Conservation (phyloP, 1,140 invertebrate genomes). For the Aphelinus certus region DNA sequence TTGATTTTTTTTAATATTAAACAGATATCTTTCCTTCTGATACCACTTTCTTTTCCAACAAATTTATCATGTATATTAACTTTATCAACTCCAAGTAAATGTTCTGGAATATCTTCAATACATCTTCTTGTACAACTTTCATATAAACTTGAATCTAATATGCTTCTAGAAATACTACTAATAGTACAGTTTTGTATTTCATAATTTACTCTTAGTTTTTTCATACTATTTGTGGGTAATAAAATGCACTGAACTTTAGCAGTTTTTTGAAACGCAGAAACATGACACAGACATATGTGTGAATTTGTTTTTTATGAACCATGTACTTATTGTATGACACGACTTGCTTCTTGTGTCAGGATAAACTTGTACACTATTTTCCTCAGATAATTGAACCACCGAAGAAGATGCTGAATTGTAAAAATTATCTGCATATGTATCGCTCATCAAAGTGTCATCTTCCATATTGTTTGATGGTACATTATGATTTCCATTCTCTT, state of each 20-base stretch:
- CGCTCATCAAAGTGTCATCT: neutral
- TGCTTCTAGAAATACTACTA: neutral
- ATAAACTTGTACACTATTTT: neutral
- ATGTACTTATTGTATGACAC: neutral
- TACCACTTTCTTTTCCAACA: neutral
- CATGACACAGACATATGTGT: neutral
- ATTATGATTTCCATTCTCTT: neutral
- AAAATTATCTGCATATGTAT: neutral
- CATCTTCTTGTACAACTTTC: too few relatives aligned
- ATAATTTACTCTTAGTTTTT: neutral
- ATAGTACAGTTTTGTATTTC: neutral
- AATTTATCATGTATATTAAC: neutral
- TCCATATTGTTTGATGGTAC: neutral
- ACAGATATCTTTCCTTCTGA: constrained; percentile 31
- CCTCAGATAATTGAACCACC: neutral
- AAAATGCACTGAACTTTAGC: too few relatives aligned
- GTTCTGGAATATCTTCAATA: too few relatives aligned
- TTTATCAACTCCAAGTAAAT: too few relatives aligned
- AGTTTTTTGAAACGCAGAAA: neutral
- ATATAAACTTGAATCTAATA: neutral
- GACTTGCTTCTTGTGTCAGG: neutral
- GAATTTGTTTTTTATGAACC: neutral
- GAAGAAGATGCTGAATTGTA: neutral
- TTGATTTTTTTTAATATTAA: constrained; percentile 20
- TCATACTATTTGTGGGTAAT: too few relatives aligned